Evolutionary conservation across 2,888 invertebrate species (phyloP).

Genomic region (Podotricha telesiphe): DNA sequence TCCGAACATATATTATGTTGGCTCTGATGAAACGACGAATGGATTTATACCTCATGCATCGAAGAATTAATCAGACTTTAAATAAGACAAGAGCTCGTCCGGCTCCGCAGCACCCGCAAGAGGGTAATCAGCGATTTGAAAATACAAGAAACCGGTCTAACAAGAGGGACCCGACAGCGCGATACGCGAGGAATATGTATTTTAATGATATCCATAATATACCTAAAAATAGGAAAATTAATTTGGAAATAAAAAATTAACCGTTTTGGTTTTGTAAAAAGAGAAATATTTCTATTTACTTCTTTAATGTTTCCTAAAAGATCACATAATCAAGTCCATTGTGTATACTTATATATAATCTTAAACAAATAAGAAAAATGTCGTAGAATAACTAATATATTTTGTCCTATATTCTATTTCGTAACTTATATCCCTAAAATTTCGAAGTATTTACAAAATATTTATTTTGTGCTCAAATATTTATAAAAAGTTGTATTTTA

Average conservation of each 20-base stretch:
- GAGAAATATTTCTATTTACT: neutral
- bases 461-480: slow-evolving; percentile 7
- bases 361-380: neutral
- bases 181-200: slow-evolving; percentile 10
- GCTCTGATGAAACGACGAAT: slow-evolving; percentile 1
- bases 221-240: slow-evolving; percentile 1
- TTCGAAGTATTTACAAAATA: slow-evolving; percentile 4
- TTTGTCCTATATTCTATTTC: neutral
- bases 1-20: neutral
- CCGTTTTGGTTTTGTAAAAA: neutral
- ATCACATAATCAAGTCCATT: neutral
- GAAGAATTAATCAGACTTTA: neutral
- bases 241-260: slow-evolving; percentile 1
- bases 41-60: neutral
- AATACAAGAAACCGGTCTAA: slow-evolving; percentile 4
- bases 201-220: slow-evolving; percentile 6
- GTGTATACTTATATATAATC: neutral
- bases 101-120: neutral
- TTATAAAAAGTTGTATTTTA: neutral
- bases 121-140: neutral
- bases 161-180: neutral
- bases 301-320: neutral
- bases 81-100: neutral
- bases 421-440: neutral
- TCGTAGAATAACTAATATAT: neutral